Conservation (phyloP, 2,888 invertebrate genomes). For the Scaptomyza tumidula region DNA sequence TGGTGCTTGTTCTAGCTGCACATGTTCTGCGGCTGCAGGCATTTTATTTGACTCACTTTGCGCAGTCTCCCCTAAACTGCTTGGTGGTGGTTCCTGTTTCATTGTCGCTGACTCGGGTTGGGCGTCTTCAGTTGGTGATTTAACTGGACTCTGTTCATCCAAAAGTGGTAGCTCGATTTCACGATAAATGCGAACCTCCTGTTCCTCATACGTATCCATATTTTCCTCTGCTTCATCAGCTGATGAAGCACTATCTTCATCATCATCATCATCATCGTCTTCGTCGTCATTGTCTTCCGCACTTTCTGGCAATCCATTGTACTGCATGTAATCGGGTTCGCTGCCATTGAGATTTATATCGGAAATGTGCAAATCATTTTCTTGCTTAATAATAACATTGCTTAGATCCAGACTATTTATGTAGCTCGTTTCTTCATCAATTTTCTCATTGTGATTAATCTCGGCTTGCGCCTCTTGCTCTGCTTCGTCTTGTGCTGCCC, state of each 20-base stretch:
- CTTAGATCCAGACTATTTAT: slow-evolving; percentile 76
- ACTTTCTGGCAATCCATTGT: slow-evolving; percentile 45
- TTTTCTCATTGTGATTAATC: slow-evolving; percentile 64
- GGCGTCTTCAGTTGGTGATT: slow-evolving; percentile 5
- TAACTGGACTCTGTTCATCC: slow-evolving; percentile 21
- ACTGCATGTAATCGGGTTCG: slow-evolving; percentile 28
- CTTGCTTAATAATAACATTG: slow-evolving; percentile 80
- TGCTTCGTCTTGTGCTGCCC: slow-evolving; percentile 1
- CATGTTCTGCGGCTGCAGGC: neutral
- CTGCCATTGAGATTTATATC: slow-evolving; percentile 53
- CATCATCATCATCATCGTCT: slow-evolving; percentile 38
- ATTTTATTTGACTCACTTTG: neutral
- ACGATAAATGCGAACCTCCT: slow-evolving; percentile 60
- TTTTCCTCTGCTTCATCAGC: slow-evolving; percentile 66
- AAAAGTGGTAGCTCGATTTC: slow-evolving; percentile 64
- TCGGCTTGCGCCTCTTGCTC: slow-evolving; percentile 31
- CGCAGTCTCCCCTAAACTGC: too few relatives aligned
- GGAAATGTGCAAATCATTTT: slow-evolving; percentile 78
- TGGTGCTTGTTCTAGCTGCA: neutral
- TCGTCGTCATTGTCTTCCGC: slow-evolving; percentile 32
- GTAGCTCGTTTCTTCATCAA: slow-evolving; percentile 59
- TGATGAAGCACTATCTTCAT: slow-evolving; percentile 54
- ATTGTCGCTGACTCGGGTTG: neutral
- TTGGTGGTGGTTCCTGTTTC: neutral
- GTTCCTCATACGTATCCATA: slow-evolving; percentile 49